Conservation (phyloP, 2,113 vertebrate genomes). For the Alexandromys fortis region DNA sequence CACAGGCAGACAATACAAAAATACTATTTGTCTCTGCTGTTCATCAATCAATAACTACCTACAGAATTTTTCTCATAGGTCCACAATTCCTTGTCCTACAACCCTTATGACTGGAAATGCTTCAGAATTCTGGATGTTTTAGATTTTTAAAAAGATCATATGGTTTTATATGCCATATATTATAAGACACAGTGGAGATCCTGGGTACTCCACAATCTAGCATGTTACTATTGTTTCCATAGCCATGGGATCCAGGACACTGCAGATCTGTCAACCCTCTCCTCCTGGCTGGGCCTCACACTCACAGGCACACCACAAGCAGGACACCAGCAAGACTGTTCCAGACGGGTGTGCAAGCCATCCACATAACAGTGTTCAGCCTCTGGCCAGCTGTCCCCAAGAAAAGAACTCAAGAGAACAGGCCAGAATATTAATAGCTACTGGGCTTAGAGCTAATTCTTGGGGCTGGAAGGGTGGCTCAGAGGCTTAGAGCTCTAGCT, state of each 20-base stretch:
- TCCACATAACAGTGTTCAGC: not conserved
- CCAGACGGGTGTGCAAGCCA: not conserved
- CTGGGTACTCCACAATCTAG: not conserved
- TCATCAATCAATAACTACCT: not conserved
- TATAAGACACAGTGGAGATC: not conserved
- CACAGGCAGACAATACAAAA: not conserved
- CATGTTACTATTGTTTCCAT: not conserved
- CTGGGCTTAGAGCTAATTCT: not conserved
- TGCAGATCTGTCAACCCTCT: not conserved
- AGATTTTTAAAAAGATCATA: not conserved
- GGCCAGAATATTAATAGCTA: not conserved
- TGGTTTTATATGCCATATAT: not conserved
- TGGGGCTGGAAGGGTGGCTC: not conserved
- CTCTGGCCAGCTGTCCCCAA: not conserved
- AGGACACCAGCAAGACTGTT: not conserved
- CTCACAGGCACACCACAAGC: not conserved
- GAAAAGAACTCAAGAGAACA: not conserved
- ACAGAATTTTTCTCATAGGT: not conserved
- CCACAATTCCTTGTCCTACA: not conserved
- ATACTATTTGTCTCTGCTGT: not conserved
- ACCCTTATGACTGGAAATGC: not conserved
- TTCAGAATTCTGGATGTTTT: not conserved
- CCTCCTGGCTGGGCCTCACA: not conserved
- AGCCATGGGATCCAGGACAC: not conserved
- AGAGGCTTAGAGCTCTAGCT: not conserved